Evolutionary conservation across 2,888 invertebrate genomes (phyloP), one percentile per base, ranked within the genome.

Genomic region (Drosophila emarginata): DNA sequence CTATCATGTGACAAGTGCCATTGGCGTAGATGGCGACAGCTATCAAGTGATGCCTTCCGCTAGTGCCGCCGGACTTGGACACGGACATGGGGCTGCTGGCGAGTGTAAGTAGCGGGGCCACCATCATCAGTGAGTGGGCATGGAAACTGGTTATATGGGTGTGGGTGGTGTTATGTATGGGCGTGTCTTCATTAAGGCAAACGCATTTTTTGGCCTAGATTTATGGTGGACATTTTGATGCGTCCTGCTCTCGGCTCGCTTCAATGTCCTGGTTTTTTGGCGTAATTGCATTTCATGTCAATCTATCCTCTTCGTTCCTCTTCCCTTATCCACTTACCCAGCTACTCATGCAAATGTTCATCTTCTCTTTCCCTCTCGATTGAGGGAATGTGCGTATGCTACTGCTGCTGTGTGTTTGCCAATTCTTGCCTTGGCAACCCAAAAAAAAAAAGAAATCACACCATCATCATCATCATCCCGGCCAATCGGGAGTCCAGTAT

Each of bases 1-100:
- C 76, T 90, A 90, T 87, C 90, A 90, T 77, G 87, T 90, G 89
- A 90, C 90, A 87, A 90, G 89, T 84, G 89, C 83, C 77, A 83
- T 89, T 74, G 90, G 90, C 78, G 86, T 82, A 74, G 90, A 90
- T 76, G 78, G 89, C 72, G 90, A 89, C 71, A 90, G 87, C 87
- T 90, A 90, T 89, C 90, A 90, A 90, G 89, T 90, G 81, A 76
- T 90, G 78, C 89, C 90, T 68, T 77, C 89, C 72, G 77, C 45
- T 21, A 45, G 18, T 45, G 45, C 76, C 63, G 72, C 78, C 40
- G 80, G 80, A 75, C 80, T 81, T 40, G 77, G 74, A 62, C 61
- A 61, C 51, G 80, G 80, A 72, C 79, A 79, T 40, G 76, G 75
- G 15, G 45, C 45, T 45, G 75, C 78, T 69, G 88, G 79, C 77